phyloP scores from a whole-genome alignment of 1,140 invertebrate species.

The Formica exsecta region DNA sequence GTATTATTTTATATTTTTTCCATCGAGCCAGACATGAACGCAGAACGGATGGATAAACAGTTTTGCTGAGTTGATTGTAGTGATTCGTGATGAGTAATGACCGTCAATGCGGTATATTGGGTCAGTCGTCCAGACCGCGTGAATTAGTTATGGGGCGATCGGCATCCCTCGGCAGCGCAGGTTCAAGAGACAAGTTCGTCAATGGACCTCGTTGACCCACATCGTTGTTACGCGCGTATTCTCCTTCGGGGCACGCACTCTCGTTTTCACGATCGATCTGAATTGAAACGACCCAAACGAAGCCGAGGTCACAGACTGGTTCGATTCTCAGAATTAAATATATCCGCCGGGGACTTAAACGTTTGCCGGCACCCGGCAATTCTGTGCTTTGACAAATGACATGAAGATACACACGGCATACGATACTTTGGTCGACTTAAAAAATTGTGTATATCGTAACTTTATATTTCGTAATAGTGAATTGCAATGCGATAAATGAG shows the following conservation, averaged over 20 bases:
- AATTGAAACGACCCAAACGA: constrained; percentile 65
- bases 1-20: neutral
- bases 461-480: neutral
- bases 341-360: constrained; percentile 25
- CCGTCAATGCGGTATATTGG: neutral
- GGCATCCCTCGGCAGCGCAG: constrained; percentile 36
- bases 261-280: constrained; percentile 44
- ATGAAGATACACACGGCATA: neutral
- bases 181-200: constrained; percentile 75
- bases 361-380: neutral
- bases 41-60: neutral
- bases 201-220: constrained; percentile 63
- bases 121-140: constrained; percentile 10
- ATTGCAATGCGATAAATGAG: neutral
- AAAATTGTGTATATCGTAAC: neutral
- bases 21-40: neutral
- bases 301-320: constrained; percentile 49
- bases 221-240: constrained; percentile 22
- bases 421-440: neutral
- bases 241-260: constrained; percentile 22
- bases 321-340: constrained; percentile 50
- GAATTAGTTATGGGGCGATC: constrained; percentile 34
- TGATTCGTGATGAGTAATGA: constrained; percentile 25
- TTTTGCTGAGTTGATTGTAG: constrained; percentile 15
- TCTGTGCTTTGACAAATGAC: neutral